Percentiles rank a stretch among this genome's conserved stretches.
Evolutionary conservation across 92 coral and sea anemone species (phyloP).

Genomic region (Bergia puertoricense): DNA sequence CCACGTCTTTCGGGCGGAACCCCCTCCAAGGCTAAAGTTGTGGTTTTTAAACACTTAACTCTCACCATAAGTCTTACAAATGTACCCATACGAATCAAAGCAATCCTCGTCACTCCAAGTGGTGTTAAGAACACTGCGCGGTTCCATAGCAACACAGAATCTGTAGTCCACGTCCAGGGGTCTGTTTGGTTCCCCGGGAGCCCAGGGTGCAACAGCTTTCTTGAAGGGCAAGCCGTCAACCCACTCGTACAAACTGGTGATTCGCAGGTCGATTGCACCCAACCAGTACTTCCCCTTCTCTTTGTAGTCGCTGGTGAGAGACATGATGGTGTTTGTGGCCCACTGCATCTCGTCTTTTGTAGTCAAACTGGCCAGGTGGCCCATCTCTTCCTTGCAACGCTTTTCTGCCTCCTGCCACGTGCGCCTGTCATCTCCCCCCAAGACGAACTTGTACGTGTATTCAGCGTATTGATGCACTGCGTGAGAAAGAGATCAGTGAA

Average conservation of each 20-base stretch:
- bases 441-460: conserved; percentile 70
- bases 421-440: conserved; percentile 65
- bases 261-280: conserved; percentile 73
- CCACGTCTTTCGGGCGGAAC: no score
- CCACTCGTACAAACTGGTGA: conserved; percentile 69
- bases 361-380: conserved; percentile 68
- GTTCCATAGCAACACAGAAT: conserved; percentile 71
- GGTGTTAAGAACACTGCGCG: conserved; percentile 40
- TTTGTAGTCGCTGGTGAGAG: conserved; percentile 44
- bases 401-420: conserved; percentile 82
- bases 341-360: conserved; percentile 57
- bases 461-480: conserved; percentile 65
- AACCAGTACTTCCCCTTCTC: conserved; percentile 71
- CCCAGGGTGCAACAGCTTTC: conserved; percentile 77
- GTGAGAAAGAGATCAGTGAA: not conserved
- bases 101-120: conserved; percentile 84
- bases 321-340: conserved; percentile 52
- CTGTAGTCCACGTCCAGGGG: conserved; percentile 53
- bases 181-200: conserved; percentile 75
- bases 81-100: conserved; percentile 62
- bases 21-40: no score
- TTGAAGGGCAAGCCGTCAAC: conserved; percentile 73
- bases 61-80: not conserved
- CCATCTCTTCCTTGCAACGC: conserved; percentile 65
- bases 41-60: not conserved